Base-by-base conservation (phyloP, 2,113 vertebrate genomes). In the Gobius niger region DNA sequence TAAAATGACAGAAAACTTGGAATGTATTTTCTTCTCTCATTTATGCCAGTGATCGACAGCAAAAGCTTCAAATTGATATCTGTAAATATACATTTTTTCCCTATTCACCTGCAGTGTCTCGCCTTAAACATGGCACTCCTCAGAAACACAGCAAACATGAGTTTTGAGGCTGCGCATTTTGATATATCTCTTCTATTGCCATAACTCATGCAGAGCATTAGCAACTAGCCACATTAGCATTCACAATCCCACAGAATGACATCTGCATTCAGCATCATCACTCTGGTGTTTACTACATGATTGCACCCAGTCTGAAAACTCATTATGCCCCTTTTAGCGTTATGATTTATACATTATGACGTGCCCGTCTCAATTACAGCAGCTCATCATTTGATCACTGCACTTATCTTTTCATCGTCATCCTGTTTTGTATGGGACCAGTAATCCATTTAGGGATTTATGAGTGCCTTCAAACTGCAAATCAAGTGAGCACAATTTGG, bases 281-380 rank as follows among this genome's bases (percentile, higher is more conserved):
- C 42, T 47, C 42, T 13, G 19, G 41, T 63, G 44, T 47, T 63
- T 63, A 63, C 61, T 47, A 19, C 61, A 47, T 63, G 61, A 63
- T 63, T 47, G 44, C 61, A 18, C 42, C 44, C 61, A 46, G 44
- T 63, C 61, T 63, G 61, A 47, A 46, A 63, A 47, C 61, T 63
- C 57, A 60, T 60, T 63, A 47, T 13, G 16, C 61, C 44, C 44
- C 44, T 44, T 46, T 63, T 46, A 46, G 42, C 42, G 16, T 19
- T 44, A 18, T 63, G 61, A 60, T 60, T 60, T 60, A 63, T 63
- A 63, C 42, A 47, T 63, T 63, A 44, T 63, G 61, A 63, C 61
- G 16, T 63, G 44, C 61, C 42, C 61, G 19, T 63, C 61, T 47
- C 42, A 19, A 63, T 63, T 63, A 47, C 14, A 3, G 11, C 56